Base-by-base conservation (phyloP, 2,888 invertebrate species). In the Orthosia gothica region DNA sequence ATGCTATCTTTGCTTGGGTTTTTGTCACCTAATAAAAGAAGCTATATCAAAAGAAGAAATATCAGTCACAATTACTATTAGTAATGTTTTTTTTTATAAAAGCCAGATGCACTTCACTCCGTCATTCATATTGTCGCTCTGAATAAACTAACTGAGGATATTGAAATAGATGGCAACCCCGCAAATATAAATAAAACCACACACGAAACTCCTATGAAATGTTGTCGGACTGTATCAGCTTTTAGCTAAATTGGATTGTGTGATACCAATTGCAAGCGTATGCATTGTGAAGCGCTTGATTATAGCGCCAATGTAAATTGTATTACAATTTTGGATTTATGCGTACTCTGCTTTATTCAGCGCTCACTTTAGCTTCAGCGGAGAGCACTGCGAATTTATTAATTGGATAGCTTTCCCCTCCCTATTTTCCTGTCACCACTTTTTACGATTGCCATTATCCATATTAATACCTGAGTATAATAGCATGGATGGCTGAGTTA, bases 231-330 rank as follows among this genome's bases (percentile, higher is more conserved):
- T 73, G 83, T 88, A 89, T 90, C 89, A 89, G 92, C 92, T 94
- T 93, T 94, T 90, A 93, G 89, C 88, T 87, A 90, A 93, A 94
- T 94, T 93, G 87, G 78, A 86, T 87, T 88, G 84, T 82, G 66
- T 72, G 80, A 80, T 87, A 70, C 61, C 66, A 79, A 83, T 72
- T 83, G 65, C 74, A 74, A 47, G 47, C 70, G 54, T 82, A 58
- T 77, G 76, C 81, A 83, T 76, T 83, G 58, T 82, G 45, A 69
- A 86, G 55, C 76, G 73, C 69, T 83, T 80, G 52, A 83, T 83
- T 83, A 76, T 71, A 75, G 70, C 57, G 52, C 40, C 70, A 61
- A 70, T 79, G 69, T 76, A 71, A 71, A 86, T 78, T 66, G 79
- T 83, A 65, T 67, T 73, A 74, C 70, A 62, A 62, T 85, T 82